Evolutionary conservation across 2,888 invertebrate species (phyloP).

Genomic region (Apamea anceps): DNA sequence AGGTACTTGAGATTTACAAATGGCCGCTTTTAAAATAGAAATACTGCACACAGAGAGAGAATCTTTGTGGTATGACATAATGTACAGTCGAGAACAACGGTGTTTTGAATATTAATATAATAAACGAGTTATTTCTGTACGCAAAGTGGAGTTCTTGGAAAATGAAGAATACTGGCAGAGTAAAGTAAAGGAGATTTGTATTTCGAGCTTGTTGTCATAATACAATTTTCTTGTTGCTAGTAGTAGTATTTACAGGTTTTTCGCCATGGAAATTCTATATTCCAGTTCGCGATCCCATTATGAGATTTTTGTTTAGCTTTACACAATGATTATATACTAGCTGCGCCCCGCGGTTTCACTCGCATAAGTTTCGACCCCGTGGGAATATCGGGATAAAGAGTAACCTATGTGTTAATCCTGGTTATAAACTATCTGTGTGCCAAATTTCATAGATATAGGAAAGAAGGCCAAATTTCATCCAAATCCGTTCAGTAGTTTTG

Average conservation of each 20-base stretch:
- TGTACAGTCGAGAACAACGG: constrained; percentile 31
- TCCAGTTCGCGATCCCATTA: neutral
- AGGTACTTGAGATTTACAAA: constrained; percentile 57
- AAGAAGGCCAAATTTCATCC: too few species aligned
- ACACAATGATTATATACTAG: neutral
- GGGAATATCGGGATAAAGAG: too few species aligned
- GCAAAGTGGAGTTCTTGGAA: constrained; percentile 27
- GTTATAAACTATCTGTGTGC: too few species aligned
- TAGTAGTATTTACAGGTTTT: neutral
- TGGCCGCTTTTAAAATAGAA: constrained; percentile 60
- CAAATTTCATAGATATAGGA: too few species aligned
- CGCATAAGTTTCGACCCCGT: too few species aligned
- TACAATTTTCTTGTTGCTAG: constrained; percentile 16
- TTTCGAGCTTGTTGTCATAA: constrained; percentile 31
- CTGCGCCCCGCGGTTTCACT: too few species aligned
- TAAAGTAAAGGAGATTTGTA: constrained; percentile 25
- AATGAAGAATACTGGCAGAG: constrained; percentile 22
- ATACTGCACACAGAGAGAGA: constrained; percentile 25
- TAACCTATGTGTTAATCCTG: too few species aligned
- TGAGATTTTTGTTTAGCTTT: neutral
- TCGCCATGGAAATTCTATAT: neutral
- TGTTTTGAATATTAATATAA: constrained; percentile 37
- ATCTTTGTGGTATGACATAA: constrained; percentile 51
- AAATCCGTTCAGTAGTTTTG: too few species aligned
- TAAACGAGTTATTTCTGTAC: constrained; percentile 37